Percentiles rank a stretch among this genome's conserved stretches.
Conservation (phyloP, 1,140 invertebrate genomes). For the Aphelenchoides avenae region DNA sequence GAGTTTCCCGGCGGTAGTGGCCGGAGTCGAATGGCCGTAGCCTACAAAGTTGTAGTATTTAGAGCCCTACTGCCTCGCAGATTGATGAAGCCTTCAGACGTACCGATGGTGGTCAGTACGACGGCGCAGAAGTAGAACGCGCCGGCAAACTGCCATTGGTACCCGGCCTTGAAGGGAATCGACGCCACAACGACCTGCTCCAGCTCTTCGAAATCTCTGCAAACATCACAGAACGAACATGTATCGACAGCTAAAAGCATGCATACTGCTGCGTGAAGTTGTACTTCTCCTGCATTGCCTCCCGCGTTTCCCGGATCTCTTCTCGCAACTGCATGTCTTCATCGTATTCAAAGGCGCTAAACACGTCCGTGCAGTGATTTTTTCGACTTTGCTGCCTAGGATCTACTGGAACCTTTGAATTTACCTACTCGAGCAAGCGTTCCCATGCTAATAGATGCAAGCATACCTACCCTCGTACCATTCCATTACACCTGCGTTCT, state of each 20-base stretch:
- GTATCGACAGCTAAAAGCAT: neutral
- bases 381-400: too few species aligned
- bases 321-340: slow-evolving; percentile 75
- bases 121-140: slow-evolving; percentile 98
- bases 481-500: too few species aligned
- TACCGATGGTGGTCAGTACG: slow-evolving; percentile 93
- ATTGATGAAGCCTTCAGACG: neutral
- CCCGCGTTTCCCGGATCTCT: slow-evolving; percentile 65
- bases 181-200: slow-evolving; percentile 86
- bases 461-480: too few species aligned
- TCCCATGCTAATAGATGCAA: too few species aligned
- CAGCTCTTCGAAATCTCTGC: slow-evolving; percentile 80
- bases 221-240: slow-evolving; percentile 63
- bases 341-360: slow-evolving; percentile 92
- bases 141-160: slow-evolving; percentile 87
- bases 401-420: too few species aligned
- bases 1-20: slow-evolving; percentile 57
- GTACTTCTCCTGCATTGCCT: slow-evolving; percentile 77
- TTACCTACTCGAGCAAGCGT: too few species aligned
- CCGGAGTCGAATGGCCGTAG: slow-evolving; percentile 61
- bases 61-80: too few species aligned
- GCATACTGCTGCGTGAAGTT: slow-evolving; percentile 69
- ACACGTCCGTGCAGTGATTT: too few species aligned
- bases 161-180: slow-evolving; percentile 91
- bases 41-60: too few species aligned